phyloP scores from a whole-genome alignment of 2,113 vertebrate genomes.

The Copsychus sechellarum region DNA sequence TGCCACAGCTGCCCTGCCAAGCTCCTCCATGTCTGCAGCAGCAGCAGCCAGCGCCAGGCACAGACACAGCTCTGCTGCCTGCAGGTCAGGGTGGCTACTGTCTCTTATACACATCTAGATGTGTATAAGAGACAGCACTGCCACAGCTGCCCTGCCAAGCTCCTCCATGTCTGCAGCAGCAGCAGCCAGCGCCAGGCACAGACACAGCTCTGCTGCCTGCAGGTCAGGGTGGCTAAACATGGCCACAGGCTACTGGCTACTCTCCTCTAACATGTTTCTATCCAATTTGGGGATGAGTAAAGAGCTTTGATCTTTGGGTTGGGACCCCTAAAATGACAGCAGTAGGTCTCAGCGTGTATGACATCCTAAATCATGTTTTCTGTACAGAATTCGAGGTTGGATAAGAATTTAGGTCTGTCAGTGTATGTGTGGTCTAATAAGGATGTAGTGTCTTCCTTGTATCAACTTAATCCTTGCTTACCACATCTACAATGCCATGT shows the following conservation, averaged over 20 bases:
- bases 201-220: background rate
- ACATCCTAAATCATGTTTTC: background rate
- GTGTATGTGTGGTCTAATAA: background rate
- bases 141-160: background rate
- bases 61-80: background rate
- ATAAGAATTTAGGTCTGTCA: background rate
- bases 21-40: background rate
- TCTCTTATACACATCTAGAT: no score
- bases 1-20: background rate
- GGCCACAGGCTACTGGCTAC: background rate
- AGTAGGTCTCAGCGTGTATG: background rate
- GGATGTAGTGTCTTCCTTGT: background rate
- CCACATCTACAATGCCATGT: background rate
- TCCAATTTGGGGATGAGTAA: background rate
- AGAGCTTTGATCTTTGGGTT: background rate
- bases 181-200: background rate
- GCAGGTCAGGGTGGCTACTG: background rate
- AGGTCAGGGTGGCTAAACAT: no score
- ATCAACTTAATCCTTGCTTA: background rate
- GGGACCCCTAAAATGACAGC: background rate
- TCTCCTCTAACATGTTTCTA: background rate
- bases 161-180: background rate
- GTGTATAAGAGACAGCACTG: no score
- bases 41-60: background rate
- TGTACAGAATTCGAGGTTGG: background rate